These are phyloP conservation scores for Oreocharis arfaki DNA, from an alignment of 2,113 vertebrate species.

Conservation along the genomic window DNA sequence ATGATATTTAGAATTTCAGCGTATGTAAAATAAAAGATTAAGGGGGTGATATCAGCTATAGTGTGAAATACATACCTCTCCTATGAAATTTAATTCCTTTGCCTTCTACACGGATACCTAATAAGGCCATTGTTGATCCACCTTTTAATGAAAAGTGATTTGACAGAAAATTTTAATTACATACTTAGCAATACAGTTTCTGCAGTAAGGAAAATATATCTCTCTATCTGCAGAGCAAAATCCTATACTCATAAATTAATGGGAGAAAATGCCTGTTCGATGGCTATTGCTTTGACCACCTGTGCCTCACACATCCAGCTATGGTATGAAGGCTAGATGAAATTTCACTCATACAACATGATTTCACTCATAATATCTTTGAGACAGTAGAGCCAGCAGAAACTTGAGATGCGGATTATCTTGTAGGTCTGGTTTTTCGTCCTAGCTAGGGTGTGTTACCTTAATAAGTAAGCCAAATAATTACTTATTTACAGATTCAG, in stretches of 20 bases:
- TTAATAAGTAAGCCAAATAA: slow-evolving; percentile 72
- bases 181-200: not conserved
- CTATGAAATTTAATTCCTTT: not conserved
- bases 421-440: slow-evolving; percentile 70
- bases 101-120: not conserved
- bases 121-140: not conserved
- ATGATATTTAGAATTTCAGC: not conserved
- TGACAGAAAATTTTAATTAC: not conserved
- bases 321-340: not conserved
- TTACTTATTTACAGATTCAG: slow-evolving; percentile 73
- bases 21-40: not conserved
- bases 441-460: slow-evolving; percentile 61
- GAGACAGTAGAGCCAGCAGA: slow-evolving; percentile 31
- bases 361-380: not conserved
- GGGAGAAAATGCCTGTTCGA: not conserved
- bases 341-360: not conserved
- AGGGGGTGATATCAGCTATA: not conserved
- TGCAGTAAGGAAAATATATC: not conserved
- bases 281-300: not conserved
- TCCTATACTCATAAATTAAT: not conserved
- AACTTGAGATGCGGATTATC: slow-evolving; percentile 62
- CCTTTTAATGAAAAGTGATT: not conserved
- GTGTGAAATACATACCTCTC: not conserved
- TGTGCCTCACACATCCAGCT: not conserved
- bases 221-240: not conserved